Evolutionary conservation across 2,113 vertebrate species (phyloP), one percentile per base, ranked within the genome.

Genomic region (Pelodiscus sinensis): DNA sequence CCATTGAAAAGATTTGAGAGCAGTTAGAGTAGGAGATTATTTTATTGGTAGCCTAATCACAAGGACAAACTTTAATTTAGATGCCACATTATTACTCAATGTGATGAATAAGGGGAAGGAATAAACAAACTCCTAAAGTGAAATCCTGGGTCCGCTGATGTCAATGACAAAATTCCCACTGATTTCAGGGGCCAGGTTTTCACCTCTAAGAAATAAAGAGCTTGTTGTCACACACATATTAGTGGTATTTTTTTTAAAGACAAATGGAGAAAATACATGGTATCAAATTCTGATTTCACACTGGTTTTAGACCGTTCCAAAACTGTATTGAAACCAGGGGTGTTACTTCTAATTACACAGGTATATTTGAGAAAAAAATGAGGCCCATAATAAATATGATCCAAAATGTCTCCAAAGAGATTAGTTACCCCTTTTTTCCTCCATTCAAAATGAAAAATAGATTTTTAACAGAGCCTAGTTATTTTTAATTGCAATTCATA

Each of bases 391-490:
- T 86, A 58, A 16, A 12, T 91, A 86, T 86, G 8, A 54, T 94
- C 88, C 83, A 79, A 92, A 92, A 88, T 77, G 60, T 51, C 79
- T 93, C 88, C 86, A 71, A 31, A 79, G 58, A 56, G 79, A 84
- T 92, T 91, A 84, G 13, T 86, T 92, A 38, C 38, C 75, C 84
- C 80, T 81, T 84, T 84, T 90, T 19, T n/a, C 81, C 55, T n/a
- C 62, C 77, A 77, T 79, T 89, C 87, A 77, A 81, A 77, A 96
- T 82, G 54, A 55, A 89, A 77, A 86, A 27, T n/a, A 19, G 68
- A 89, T 89, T 60, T 92, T 81, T 86, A 79, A 68, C 31, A 87
- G 79, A 78, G 65, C 60, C 78, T 54, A 75, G 22, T 22, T 82
- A 8, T 56, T 85, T 88, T 89, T 96, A 60, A 57, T 86, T 87